Evolutionary conservation across 2,797 vertebrate genomes (phyloP), one percentile per base, ranked within the genome.

Genomic region (Oophaga sylvatica): DNA sequence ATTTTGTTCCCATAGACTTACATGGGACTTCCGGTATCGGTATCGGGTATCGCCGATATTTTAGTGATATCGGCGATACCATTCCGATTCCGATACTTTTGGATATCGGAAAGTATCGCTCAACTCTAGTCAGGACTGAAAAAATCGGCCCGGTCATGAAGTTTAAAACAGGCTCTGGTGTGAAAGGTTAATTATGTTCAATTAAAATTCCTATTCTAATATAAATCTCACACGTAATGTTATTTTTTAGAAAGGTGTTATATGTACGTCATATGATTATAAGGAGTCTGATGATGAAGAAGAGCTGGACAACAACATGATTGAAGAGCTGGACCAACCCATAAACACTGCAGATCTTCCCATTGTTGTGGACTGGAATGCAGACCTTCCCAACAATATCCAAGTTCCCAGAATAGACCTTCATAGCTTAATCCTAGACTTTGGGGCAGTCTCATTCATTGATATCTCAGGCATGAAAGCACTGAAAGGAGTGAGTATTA

Each of bases 361-460:
- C 0, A 79, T 94, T 87, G 93, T 90, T 86, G 95, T 99, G 73
- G 94, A 97, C 93, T 99, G 98, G 98, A 93, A 90, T 1, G 70
- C 90, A 0, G 91, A 95, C 11, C 95, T 99, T 45, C 98, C 97
- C 0, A 90, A 92, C 17, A 93, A 94, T 91, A 95, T 98, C 29
- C 11, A 0, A 0, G 95, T 98, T 76, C 97, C 98, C n/a, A 94
- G 2, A 53, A 92, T 99, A 70, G 91, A 95, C 31, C 53, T 97
- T 65, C 97, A 99, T 91, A 99, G 97, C 91, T 91, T 99, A 80
- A 90, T 99, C 88, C 94, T 99, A 76, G 98, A 99, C 90, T 99
- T 99, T 79, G 95, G 97, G 77, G 95, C 96, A 0, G 97, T 99
- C 82, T 97, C 98, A 29, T 99, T 99, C 92, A 93, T 99, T 0